A percentile compares a stretch with the other conserved stretches of the same genome.
These are phyloP conservation scores for Zaprionus lachaisei DNA, from an alignment of 1,140 invertebrate genomes.

Conservation along the genomic window DNA sequence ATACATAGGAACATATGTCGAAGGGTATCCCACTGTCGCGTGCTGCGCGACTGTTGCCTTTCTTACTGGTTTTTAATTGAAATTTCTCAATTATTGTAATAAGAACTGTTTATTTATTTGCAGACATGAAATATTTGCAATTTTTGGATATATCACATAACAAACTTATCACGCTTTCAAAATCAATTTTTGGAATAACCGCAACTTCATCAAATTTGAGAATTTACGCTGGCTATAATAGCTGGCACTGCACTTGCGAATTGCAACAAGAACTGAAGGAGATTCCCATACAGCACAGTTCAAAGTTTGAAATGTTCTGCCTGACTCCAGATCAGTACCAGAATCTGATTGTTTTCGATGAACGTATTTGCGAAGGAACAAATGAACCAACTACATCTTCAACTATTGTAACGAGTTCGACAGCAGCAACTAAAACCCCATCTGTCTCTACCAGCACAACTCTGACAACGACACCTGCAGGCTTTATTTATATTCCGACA, in stretches of 20 bases:
- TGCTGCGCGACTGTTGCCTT: too few relatives aligned
- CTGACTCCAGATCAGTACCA: constrained; percentile 32
- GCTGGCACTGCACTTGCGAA: constrained; percentile 60
- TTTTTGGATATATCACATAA: constrained; percentile 63
- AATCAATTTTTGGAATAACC: constrained; percentile 49
- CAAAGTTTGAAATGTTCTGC: constrained; percentile 29
- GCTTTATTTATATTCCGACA: constrained; percentile 16
- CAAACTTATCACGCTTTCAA: constrained; percentile 48
- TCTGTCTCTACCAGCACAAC: neutral
- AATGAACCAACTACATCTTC: neutral
- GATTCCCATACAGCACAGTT: constrained; percentile 40
- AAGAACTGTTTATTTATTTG: neutral
- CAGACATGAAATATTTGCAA: constrained; percentile 49
- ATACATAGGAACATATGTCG: too few relatives aligned
- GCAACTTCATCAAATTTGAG: constrained; percentile 36
- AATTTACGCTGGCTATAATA: constrained; percentile 44
- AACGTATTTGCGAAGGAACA: constrained; percentile 32
- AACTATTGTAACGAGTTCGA: neutral
- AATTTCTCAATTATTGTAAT: too few relatives aligned
- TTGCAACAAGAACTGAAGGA: constrained; percentile 43
- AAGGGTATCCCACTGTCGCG: too few relatives aligned
- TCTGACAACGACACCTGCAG: neutral
- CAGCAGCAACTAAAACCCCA: neutral
- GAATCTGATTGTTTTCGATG: constrained; percentile 44
- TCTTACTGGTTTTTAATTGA: too few relatives aligned